Percentiles rank a stretch among this genome's conserved stretches.
These are phyloP conservation scores for Spialia ferax DNA, from an alignment of 2,888 invertebrate species.

Conservation along the genomic window DNA sequence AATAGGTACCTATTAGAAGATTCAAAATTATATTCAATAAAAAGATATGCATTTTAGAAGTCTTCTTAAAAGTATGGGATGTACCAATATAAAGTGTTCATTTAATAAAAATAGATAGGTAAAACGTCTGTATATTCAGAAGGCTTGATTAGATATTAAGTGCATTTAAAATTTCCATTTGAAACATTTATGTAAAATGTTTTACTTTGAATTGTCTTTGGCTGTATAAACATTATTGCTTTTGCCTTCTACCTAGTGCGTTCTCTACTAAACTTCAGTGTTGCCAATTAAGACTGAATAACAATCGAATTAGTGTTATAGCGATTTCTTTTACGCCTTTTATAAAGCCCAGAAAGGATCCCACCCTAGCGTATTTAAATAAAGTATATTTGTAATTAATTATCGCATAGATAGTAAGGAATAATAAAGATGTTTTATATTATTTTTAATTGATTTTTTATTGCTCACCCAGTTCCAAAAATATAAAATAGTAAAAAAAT, in stretches of 20 bases:
- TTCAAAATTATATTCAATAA: too few species aligned
- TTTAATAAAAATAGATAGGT: too few species aligned
- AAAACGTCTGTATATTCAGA: too few species aligned
- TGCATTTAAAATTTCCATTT: too few species aligned
- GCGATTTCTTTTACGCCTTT: slow-evolving; percentile 46
- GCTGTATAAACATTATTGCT: not conserved
- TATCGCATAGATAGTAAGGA: slow-evolving; percentile 61
- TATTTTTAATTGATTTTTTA: slow-evolving; percentile 48
- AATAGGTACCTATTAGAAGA: too few species aligned
- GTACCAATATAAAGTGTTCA: too few species aligned
- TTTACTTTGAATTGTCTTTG: not conserved
- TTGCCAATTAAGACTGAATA: slow-evolving; percentile 74
- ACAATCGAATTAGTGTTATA: slow-evolving; percentile 51
- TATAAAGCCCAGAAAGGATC: slow-evolving; percentile 63
- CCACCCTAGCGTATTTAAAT: slow-evolving; percentile 70
- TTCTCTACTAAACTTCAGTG: slow-evolving; percentile 60
- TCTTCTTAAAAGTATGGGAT: too few species aligned
- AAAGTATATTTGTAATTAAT: slow-evolving; percentile 60
- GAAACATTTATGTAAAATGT: too few species aligned
- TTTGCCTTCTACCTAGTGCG: slow-evolving; percentile 41
- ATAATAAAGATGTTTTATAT: slow-evolving; percentile 75
- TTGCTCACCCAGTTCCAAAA: not conserved
- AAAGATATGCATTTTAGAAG: too few species aligned
- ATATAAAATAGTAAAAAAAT: not conserved
- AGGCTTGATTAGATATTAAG: too few species aligned